Evolutionary conservation across 1,140 invertebrate genomes (phyloP), one percentile per base, ranked within the genome.

Genomic region (Harlomillsia oculata): DNA sequence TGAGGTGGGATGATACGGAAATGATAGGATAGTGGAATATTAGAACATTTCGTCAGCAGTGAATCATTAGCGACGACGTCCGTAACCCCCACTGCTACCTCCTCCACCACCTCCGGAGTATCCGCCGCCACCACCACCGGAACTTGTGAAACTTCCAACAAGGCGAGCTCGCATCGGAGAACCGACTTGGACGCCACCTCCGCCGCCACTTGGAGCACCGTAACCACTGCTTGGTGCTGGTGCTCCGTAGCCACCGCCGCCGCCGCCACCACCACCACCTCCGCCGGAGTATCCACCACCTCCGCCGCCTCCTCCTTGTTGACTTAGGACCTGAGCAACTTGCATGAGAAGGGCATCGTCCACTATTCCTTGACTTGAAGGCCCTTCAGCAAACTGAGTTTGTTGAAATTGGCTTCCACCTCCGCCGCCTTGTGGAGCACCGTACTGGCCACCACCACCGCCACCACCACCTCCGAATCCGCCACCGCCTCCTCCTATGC

Each of bases 331-430:
- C 39, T 37, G 48, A 4, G 34, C 32, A 37, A 50, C 30, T 37
- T 39, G 34, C 11, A 23, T 30, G 21, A 58, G 16, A 14, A 58
- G 46, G 20, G 56, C 56, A 34, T 58, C 26, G 25, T 58, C 56
- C 23, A 58, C 56, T 16, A 58, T 58, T 40, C 56, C 56, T 26
- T 26, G 8, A 28, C 40, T 52, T 13, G 56, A 58, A 20, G 56
- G 56, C 25, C 56, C 56, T 44, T 58, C 56, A 1, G 48, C 44
- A 25, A 58, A 58, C 32, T 52, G 49, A 25, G 56, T 49, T 45
- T 40, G 49, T 52, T 58, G 48, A 43, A 32, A 58, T 13, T 34
- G 26, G 5, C 49, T 34, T 2, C 56, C 56, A 0, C 49, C 56
- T 3, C 51, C 51, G 8, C 51, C 51, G 11, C 34, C 6, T 23